Base-by-base conservation (phyloP, 2,113 vertebrate species). In the Microtus montanus region DNA sequence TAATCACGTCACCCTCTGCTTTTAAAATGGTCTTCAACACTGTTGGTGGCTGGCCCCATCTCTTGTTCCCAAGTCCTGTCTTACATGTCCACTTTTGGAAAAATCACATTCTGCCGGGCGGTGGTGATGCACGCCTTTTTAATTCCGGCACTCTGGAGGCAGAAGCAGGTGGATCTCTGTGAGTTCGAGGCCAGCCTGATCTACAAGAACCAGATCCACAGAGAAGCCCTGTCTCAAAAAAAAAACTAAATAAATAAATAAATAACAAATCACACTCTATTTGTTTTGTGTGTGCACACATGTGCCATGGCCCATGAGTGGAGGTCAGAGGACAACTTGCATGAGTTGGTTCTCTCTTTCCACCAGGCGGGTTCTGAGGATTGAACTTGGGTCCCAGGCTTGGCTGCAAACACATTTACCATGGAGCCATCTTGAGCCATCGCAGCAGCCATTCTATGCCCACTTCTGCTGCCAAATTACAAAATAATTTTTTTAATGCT, bases 1-100 rank as follows among this genome's bases (percentile, higher is more conserved):
- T 1, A 0, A 1, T 20, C 1, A 4, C 61, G 24, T 3, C 0
- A 0, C 33, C 26, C 28, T 19, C 58, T 44, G 82, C 30, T 26
- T 80, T 35, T 47, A 24, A 71, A 87, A 66, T 66, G 47, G 7
- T 54, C 49, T 6, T 5, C 66, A 87, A 19, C 66, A 8, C 22
- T 54, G 22, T 14, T n/a, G 24, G 17, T 1, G 3, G 1, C 2
- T 12, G n/a, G 33, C 14, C n/a, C n/a, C 44, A 15, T 20, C 3
- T 1, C 24, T 26, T 6, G 4, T 4, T 22, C 20, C 3, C 19
- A 12, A 2, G 44, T 7, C 54, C 35, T n/a, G 2, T 8, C n/a
- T 33, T 38, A 54, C 4, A 0, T 28, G 41, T 6, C 35, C 9
- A 33, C 82, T 47, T 47, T 4, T 0, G 5, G 54, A 58, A 58